Conservation (phyloP, 2,797 vertebrate species). For the Gambelia wislizenii region DNA sequence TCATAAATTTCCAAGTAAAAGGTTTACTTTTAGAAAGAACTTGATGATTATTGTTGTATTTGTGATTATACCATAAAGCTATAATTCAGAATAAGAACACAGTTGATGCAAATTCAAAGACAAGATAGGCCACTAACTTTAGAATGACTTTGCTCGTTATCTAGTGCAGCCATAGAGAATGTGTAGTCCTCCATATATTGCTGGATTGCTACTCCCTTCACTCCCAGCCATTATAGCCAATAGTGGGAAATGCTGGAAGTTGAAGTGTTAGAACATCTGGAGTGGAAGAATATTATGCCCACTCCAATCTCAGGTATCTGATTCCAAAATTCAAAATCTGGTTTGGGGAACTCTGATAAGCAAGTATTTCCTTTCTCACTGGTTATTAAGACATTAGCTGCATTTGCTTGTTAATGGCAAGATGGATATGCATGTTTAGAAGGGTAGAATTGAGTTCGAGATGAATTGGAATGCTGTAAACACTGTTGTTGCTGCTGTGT, state of each 20-base stretch:
- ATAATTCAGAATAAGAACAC: not conserved
- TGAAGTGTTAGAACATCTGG: not conserved
- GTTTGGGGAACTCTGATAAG: not conserved
- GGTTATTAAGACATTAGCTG: not conserved
- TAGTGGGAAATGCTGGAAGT: not conserved
- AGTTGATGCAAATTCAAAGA: not conserved
- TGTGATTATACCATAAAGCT: not conserved
- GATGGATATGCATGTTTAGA: no score
- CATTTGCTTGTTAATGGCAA: no score
- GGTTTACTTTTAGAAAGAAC: conserved; percentile 9
- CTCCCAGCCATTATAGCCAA: not conserved
- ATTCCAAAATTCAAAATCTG: not conserved
- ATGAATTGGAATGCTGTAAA: no score
- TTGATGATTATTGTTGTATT: not conserved
- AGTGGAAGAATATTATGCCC: not conserved
- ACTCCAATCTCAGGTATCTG: not conserved
- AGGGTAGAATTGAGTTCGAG: no score
- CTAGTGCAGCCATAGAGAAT: not conserved
- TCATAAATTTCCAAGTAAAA: conserved; percentile 54
- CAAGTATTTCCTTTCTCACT: not conserved
- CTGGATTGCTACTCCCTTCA: not conserved
- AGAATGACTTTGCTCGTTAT: not conserved
- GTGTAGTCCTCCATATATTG: not conserved
- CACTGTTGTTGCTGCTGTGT: no score
- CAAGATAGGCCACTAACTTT: not conserved